Evolutionary conservation across 2,888 invertebrate genomes (phyloP).

Genomic region (Ceramica pisi): DNA sequence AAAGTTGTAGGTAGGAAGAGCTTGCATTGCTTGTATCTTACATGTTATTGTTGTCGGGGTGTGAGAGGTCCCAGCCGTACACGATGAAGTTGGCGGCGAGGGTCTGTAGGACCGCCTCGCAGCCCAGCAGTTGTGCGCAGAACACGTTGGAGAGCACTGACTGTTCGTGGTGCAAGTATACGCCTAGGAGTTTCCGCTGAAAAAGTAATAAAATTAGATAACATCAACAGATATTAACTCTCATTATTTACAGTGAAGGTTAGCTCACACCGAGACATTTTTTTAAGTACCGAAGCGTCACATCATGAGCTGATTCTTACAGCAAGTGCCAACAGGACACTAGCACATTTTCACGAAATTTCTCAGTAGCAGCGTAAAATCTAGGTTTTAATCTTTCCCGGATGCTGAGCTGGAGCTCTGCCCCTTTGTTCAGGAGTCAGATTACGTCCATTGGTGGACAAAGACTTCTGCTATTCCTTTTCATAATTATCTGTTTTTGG

Average conservation of each 20-base stretch:
- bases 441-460: too few relatives aligned
- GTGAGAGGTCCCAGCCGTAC: slow-evolving; percentile 99
- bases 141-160: slow-evolving; percentile 99
- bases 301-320: too few relatives aligned
- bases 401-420: too few relatives aligned
- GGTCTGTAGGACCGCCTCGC: slow-evolving; percentile 97
- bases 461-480: too few relatives aligned
- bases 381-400: background rate
- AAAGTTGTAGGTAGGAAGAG: background rate
- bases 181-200: slow-evolving; percentile 97
- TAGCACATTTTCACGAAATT: background rate
- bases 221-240: too few relatives aligned
- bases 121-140: slow-evolving; percentile 98
- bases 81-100: slow-evolving; percentile 97
- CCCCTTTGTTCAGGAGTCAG: too few relatives aligned
- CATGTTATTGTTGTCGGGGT: slow-evolving; percentile 96
- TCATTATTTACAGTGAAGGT: too few relatives aligned
- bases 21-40: slow-evolving; percentile 72
- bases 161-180: slow-evolving; percentile 99
- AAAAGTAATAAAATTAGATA: slow-evolving; percentile 63
- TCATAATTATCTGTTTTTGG: too few relatives aligned
- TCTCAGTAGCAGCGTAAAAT: background rate
- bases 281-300: too few relatives aligned
- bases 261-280: too few relatives aligned
- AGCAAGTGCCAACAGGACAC: too few relatives aligned